Evolutionary conservation across 37 sponge, comb jelly and placozoan species (phyloP).

Genomic region (Geodia barretti): DNA sequence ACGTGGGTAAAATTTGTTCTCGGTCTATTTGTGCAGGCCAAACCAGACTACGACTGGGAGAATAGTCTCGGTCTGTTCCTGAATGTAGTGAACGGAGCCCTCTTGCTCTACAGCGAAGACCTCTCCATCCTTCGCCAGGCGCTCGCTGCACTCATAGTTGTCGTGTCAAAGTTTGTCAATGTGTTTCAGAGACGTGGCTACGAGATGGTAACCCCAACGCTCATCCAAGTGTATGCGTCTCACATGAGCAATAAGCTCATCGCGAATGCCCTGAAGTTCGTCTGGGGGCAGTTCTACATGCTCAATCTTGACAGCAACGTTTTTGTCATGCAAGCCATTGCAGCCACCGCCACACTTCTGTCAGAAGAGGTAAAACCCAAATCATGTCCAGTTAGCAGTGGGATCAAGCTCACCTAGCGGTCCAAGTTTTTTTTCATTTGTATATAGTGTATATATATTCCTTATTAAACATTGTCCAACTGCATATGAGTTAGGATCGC

Average conservation of each 20-base stretch:
- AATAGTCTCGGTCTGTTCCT: slow-evolving; percentile 60
- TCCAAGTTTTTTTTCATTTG: too few relatives aligned
- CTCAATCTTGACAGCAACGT: slow-evolving; percentile 19
- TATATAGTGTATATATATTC: too few relatives aligned
- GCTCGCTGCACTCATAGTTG: slow-evolving; percentile 37
- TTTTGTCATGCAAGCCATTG: slow-evolving; percentile 57
- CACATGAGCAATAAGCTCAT: slow-evolving; percentile 65
- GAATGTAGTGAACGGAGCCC: slow-evolving; percentile 67
- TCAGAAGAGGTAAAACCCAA: slow-evolving; percentile 19
- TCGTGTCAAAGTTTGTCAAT: slow-evolving; percentile 40
- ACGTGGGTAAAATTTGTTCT: slow-evolving; percentile 60
- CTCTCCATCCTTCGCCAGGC: slow-evolving; percentile 43
- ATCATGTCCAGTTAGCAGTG: neutral
- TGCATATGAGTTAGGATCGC: too few relatives aligned
- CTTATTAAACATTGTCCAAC: too few relatives aligned
- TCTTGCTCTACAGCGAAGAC: slow-evolving; percentile 75
- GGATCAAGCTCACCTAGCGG: neutral
- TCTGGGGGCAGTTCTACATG: slow-evolving; percentile 50
- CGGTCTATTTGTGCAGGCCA: slow-evolving; percentile 25
- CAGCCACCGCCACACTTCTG: slow-evolving; percentile 48
- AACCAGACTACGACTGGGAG: slow-evolving; percentile 50
- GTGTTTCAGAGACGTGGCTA: slow-evolving; percentile 52
- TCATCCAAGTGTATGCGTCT: slow-evolving; percentile 68
- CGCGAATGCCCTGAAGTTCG: slow-evolving; percentile 36
- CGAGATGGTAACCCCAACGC: slow-evolving; percentile 55